Conservation (phyloP, 1,140 invertebrate genomes). For the Bacillus rossius region DNA sequence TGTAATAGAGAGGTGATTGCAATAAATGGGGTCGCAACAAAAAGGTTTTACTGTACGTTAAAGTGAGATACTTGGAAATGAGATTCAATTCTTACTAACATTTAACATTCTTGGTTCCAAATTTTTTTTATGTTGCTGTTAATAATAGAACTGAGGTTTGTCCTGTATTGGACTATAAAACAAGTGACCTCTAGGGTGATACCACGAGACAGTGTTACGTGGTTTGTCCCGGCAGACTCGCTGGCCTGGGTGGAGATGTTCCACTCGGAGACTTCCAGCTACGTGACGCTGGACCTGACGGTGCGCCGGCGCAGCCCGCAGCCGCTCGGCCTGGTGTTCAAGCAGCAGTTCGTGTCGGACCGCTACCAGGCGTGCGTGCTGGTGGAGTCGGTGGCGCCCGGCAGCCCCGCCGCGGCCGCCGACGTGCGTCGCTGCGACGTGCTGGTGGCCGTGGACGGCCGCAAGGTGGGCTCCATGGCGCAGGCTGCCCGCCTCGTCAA, state of each 20-base stretch:
- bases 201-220: too few species aligned
- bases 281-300: conserved; percentile 56
- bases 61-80: too few species aligned
- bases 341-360: conserved; percentile 51
- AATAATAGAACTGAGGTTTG: too few species aligned
- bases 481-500: conserved; percentile 66
- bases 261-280: conserved; percentile 45
- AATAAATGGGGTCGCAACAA: too few species aligned
- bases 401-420: conserved; percentile 67
- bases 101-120: too few species aligned
- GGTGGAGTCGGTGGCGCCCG: conserved; percentile 68
- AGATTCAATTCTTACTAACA: too few species aligned
- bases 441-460: conserved; percentile 73
- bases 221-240: conserved; percentile 40
- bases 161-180: too few species aligned
- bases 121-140: too few species aligned
- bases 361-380: conserved; percentile 53
- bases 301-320: conserved; percentile 57
- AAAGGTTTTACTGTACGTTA: too few species aligned
- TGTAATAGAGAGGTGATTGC: too few species aligned
- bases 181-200: too few species aligned
- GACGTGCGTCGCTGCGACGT: conserved; percentile 74
- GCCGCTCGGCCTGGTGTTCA: conserved; percentile 61
- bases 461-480: conserved; percentile 61
- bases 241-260: conserved; percentile 51